Conservation (phyloP, 92 coral and sea anemone species). For the Bergia sp. region DNA sequence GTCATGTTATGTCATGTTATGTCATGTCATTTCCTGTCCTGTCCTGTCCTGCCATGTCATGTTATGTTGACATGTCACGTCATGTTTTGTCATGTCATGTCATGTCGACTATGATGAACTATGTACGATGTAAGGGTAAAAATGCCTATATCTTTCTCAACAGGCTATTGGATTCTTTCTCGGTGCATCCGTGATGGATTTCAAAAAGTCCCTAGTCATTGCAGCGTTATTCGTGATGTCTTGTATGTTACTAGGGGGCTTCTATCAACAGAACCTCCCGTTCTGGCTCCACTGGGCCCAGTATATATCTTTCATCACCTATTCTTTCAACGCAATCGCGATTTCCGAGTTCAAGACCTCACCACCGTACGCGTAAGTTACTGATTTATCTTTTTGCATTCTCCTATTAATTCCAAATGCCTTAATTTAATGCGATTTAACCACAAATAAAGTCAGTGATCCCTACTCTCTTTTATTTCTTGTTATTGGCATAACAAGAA, state of each 20-base stretch:
- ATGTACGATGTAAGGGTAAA: no score
- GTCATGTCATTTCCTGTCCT: no score
- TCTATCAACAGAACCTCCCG: conserved; percentile 79
- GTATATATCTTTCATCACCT: conserved; percentile 64
- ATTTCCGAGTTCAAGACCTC: conserved; percentile 75
- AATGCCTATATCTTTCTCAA: neutral
- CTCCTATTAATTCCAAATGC: neutral
- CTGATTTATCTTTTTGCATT: neutral
- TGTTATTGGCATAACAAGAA: no score
- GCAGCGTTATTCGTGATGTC: conserved; percentile 76
- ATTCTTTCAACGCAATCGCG: conserved; percentile 74
- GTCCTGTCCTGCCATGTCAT: no score
- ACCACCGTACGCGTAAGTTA: conserved; percentile 63
- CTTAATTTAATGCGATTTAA: neutral
- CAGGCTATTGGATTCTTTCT: conserved; percentile 89
- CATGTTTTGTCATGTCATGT: no score
- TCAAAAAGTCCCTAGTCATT: conserved; percentile 80
- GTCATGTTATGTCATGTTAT: no score
- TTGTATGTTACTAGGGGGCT: conserved; percentile 87
- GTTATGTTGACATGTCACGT: no score
- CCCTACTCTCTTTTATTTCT: no score
- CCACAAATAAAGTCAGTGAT: no score
- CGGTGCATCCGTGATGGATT: conserved; percentile 89
- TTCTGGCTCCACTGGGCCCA: conserved; percentile 86
- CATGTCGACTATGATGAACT: no score